A percentile compares a stretch with the other conserved stretches of the same genome.
These are phyloP conservation scores for Cygnus olor DNA, from an alignment of 2,797 vertebrate species.

Conservation along the genomic window DNA sequence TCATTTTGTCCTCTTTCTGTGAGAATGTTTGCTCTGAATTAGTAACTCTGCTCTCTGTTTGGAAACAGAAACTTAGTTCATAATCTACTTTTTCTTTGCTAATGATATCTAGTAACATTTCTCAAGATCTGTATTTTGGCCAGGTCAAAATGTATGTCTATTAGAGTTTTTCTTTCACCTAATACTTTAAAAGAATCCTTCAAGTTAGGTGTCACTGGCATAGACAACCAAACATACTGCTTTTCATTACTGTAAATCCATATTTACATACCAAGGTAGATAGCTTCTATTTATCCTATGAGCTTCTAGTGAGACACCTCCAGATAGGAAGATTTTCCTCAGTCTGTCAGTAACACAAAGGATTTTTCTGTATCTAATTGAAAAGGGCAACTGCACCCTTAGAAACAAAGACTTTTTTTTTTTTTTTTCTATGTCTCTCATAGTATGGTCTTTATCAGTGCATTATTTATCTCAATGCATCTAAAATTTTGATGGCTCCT, in stretches of 20 bases:
- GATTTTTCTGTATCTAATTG: background rate
- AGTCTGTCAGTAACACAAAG: background rate
- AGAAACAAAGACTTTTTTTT: too few species aligned
- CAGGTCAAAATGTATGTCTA: background rate
- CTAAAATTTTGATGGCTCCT: background rate
- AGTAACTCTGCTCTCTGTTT: background rate
- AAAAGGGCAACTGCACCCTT: background rate
- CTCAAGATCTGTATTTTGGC: background rate
- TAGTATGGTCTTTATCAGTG: background rate
- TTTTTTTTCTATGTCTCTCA: background rate
- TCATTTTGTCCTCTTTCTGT: background rate
- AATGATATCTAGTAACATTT: background rate
- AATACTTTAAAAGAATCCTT: background rate
- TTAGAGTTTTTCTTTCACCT: background rate
- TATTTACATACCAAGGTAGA: background rate
- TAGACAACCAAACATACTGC: background rate
- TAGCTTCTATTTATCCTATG: background rate
- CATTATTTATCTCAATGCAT: background rate
- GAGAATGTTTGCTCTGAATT: background rate
- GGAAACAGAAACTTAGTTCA: background rate
- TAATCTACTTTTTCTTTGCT: background rate
- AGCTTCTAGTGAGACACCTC: background rate
- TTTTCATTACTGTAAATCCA: background rate
- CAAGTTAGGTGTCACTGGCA: background rate
- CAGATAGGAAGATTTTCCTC: background rate